phyloP scores from a whole-genome alignment of 2,888 invertebrate species.

The Lepidochrysops patricia region DNA sequence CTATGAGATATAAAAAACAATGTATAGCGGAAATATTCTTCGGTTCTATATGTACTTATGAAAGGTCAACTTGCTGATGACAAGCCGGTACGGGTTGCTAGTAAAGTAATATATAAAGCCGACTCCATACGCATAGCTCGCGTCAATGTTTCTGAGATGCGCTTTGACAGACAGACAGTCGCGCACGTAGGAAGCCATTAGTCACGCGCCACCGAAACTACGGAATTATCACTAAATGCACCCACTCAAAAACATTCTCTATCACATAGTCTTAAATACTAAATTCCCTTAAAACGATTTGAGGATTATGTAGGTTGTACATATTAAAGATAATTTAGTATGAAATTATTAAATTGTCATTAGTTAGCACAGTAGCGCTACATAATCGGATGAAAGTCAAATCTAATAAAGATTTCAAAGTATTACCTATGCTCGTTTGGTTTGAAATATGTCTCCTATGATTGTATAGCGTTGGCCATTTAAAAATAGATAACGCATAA shows the following conservation, averaged over 20 bases:
- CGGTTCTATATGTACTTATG: too few species aligned
- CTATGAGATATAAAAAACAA: too few species aligned
- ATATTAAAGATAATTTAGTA: constrained; percentile 23
- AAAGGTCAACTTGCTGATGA: too few species aligned
- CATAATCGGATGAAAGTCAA: constrained; percentile 9
- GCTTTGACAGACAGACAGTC: constrained; percentile 37
- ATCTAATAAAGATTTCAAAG: constrained; percentile 2
- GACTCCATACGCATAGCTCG: constrained; percentile 23
- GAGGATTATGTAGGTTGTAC: constrained; percentile 17
- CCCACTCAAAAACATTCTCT: constrained; percentile 14
- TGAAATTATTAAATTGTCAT: constrained; percentile 25
- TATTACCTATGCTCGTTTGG: not conserved
- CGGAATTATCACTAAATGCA: not conserved
- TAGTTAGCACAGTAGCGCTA: constrained; percentile 15
- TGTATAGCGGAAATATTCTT: too few species aligned
- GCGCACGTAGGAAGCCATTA: constrained; percentile 36
- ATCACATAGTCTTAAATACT: not conserved
- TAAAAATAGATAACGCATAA: not conserved
- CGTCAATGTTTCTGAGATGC: constrained; percentile 29
- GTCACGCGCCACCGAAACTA: constrained; percentile 26
- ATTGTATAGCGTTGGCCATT: not conserved
- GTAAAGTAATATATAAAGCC: constrained; percentile 19
- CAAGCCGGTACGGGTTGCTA: too few species aligned
- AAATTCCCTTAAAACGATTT: not conserved
- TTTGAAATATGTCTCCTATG: not conserved